Base-by-base conservation (phyloP, 2,888 invertebrate species). In the Cheilosia soror region DNA sequence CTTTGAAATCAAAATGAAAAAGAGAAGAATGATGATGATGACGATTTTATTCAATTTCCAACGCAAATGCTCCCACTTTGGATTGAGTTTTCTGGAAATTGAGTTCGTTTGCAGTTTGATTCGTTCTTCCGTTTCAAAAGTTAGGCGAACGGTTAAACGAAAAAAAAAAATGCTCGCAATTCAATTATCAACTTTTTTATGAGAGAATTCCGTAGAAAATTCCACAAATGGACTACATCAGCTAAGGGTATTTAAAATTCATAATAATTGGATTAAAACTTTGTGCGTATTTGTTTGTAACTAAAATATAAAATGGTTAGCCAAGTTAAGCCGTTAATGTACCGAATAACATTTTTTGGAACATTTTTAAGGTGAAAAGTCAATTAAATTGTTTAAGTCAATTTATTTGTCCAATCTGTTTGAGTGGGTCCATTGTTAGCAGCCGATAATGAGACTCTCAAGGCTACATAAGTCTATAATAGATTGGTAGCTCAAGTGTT, bases 31-130 rank as follows among this genome's bases (percentile, higher is more conserved):
- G 33, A 15, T 13, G 37, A 58, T 33, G 60, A 62, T 31, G 57
- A 75, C 44, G 57, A 66, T 76, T 76, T 58, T 25, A 60, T 76
- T 68, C 27, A 33, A 58, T 66, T 68, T 68, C 47, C 33, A 60
- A 53, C 51, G 58, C 31, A 68, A 76, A 37, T 27, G 49, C 15
- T 29, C 27, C 25, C 42, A 49, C 11, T 51, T 49, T 29, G 29
- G 25, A 66, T 66, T 76, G 58, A 51, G 31, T 66, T 25, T 49
- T 66, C 49, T 57, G 31, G 6, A 58, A 76, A 76, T 76, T 53
- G 42, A 68, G 66, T 71, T 49, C 47, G 57, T 55, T 57, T n/a
- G 25, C 47, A 58, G 29, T 57, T 49, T 76, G 51, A 76, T 68
- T 68, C 33, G 51, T 15, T 51, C 51, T 68, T 76, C 66, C 51